Conservation (phyloP, 2,888 invertebrate genomes). For the Dynastes maya region DNA sequence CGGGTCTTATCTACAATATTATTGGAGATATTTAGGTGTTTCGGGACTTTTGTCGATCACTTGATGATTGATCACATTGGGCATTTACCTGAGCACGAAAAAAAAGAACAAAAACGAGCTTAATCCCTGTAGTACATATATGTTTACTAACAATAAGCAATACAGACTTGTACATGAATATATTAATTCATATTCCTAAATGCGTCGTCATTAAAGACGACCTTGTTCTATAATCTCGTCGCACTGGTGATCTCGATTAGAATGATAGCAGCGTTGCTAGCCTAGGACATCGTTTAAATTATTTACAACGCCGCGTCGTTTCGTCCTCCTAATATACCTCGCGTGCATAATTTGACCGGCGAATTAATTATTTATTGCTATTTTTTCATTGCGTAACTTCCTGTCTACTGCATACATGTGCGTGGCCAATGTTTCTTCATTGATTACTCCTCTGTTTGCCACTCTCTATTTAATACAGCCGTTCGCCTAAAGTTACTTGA, state of each 20-base stretch:
- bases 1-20: too few relatives aligned
- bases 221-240: conserved; percentile 34
- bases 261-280: conserved; percentile 38
- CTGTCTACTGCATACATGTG: conserved; percentile 13
- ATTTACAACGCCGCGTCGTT: conserved; percentile 25
- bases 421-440: conserved; percentile 17
- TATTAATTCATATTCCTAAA: conserved; percentile 9
- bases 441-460: not conserved
- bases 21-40: too few relatives aligned
- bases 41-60: too few relatives aligned
- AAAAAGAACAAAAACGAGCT: too few relatives aligned
- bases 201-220: conserved; percentile 29
- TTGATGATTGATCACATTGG: too few relatives aligned
- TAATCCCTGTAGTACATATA: not conserved
- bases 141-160: not conserved
- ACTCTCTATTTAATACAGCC: not conserved
- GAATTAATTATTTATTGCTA: conserved; percentile 40
- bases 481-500: not conserved
- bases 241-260: conserved; percentile 24
- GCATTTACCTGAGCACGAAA: too few relatives aligned
- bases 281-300: conserved; percentile 35
- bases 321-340: conserved; percentile 16
- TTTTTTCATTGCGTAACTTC: conserved; percentile 42
- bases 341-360: conserved; percentile 30
- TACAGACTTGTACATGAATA: not conserved